Conservation (phyloP, 2,888 invertebrate species). For the Seira sanloemensis region DNA sequence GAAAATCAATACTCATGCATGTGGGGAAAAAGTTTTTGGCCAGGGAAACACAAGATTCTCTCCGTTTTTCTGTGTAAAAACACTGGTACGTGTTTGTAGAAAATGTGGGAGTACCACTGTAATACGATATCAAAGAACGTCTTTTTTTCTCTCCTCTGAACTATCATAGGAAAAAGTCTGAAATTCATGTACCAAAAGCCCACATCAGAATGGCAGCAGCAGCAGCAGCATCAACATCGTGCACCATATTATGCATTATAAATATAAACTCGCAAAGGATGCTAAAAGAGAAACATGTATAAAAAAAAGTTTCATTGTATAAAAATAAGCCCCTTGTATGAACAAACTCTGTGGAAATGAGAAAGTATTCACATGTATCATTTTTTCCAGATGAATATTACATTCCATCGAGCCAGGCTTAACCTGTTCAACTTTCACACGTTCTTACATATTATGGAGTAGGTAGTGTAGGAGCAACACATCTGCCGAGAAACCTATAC, state of each 20-base stretch:
- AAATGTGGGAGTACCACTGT: conserved; percentile 36
- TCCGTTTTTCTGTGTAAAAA: conserved; percentile 11
- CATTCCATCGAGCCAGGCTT: conserved; percentile 25
- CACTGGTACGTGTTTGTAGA: conserved; percentile 24
- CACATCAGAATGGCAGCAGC: conserved; percentile 6
- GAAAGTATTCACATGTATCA: conserved; percentile 35
- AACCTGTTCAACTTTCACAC: conserved; percentile 25
- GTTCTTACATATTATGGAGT: neutral
- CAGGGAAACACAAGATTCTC: conserved; percentile 54
- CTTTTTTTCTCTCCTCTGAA: conserved; percentile 14
- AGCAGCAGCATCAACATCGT: conserved; percentile 44
- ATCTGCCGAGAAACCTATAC: neutral
- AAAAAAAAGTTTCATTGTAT: neutral
- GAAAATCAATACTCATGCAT: conserved; percentile 71
- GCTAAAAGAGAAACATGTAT: neutral
- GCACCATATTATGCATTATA: conserved; percentile 40
- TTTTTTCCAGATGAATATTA: conserved; percentile 32
- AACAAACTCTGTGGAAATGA: conserved; percentile 24
- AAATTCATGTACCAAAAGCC: too few species aligned
- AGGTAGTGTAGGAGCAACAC: neutral
- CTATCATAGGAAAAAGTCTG: too few species aligned
- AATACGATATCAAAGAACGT: conserved; percentile 50
- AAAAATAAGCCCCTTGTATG: neutral
- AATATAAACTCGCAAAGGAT: conserved; percentile 15
- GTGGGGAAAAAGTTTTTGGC: conserved; percentile 67